Evolutionary conservation across 92 coral and sea anemone species (phyloP), one percentile per base, ranked within the genome.

Genomic region (Diadumene lineata): DNA sequence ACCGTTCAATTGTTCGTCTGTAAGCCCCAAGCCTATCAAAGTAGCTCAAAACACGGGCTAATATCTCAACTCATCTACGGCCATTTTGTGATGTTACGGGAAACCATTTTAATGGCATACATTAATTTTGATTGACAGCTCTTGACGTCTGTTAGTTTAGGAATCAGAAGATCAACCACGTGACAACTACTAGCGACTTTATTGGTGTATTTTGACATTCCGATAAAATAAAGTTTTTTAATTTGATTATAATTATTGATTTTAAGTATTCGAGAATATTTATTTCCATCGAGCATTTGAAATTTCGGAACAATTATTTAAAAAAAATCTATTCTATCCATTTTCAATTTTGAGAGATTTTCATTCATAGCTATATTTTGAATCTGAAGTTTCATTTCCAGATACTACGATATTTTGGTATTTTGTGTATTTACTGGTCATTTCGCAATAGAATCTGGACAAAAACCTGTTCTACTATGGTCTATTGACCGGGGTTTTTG

Each of bases 31-130:
- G 51, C 44, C 62, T 51, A 31, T 33, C 72, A 66, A 57, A 72
- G 29, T 19, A 31, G 82, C 32, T 57, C 67, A 78, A 34, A 78
- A 53, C 13, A 28, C 24, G 38, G 66, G 31, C 68, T 68, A 51
- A 70, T 66, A 78, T 68, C 75, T 17, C 26, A 61, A 66, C 58
- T 73, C 56, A 57, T 57, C 44, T 68, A 78, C 85, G 81, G 65
- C 89, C 89, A 85, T 79, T 74, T 85, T 66, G 44, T 43, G 31
- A 62, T 38, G 68, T 48, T 34, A 17, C 60, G 77, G 21, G 77
- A 72, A 72, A 38, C 77, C 65, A 31, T 27, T 72, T 56, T 53
- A 55, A 33, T 70, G 75, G 63, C 75, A 72, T 16, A 72, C 31
- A 33, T 25, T 72, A 30, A 22, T 44, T 56, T 56, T 72, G 77